Evolutionary conservation across 2,113 vertebrate species (phyloP), one percentile per base, ranked within the genome.

Genomic region (Xiphophorus hellerii): DNA sequence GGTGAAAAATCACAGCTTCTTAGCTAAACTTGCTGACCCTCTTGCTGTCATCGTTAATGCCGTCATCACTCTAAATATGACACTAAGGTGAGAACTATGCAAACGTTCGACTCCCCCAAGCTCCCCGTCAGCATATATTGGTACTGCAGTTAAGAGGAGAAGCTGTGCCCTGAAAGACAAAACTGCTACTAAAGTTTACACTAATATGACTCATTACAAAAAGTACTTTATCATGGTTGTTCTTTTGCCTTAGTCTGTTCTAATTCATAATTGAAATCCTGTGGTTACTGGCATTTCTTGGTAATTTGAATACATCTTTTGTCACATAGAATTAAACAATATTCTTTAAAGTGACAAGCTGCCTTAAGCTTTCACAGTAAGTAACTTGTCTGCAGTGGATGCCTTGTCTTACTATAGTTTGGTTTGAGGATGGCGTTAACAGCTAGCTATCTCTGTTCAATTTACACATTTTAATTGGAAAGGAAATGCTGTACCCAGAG

Each of bases 401-500:
- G 54, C 25, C 51, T 11, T 17, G 58, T 69, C 29, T 67, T 44
- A 44, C 6, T 14, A 7, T 27, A 74, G 72, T 66, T 68, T 77
- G 84, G 65, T 39, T 77, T 54, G 44, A 60, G n/a, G 65, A 73
- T 84, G 51, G 76, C 77, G 83, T 80, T 85, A 87, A 92, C 81
- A 78, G 81, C 88, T 77, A 82, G 82, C 82, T 78, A 76, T 67
- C 70, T 87, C 75, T 73, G 81, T 89, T 89, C 86, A 91, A 94
- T 94, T 92, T 91, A 88, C 89, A 92, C 88, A 85, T 93, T 94
- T 93, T 94, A 95, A 95, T 94, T 93, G 94, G 92, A 81, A 83
- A 51, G 70, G 85, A 87, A 86, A 61, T 77, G 42, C 37, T 54
- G 77, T 74, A 77, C 84, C 76, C 76, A 72, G 73, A 87, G 88